phyloP scores from a whole-genome alignment of 2,888 invertebrate species.

The Rugalucina vietnamica region DNA sequence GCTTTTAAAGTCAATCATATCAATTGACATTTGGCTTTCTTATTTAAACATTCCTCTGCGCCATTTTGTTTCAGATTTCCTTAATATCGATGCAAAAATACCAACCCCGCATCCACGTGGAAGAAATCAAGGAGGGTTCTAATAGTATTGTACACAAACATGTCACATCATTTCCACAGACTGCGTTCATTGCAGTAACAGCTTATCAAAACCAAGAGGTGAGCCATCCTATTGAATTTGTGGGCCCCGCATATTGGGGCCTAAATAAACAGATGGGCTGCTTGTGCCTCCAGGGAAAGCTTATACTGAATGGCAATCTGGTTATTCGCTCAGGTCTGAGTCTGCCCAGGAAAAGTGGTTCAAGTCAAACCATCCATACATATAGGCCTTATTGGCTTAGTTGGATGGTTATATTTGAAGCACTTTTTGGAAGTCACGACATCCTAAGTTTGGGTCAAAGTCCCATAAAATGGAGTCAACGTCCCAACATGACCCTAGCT shows the following conservation, averaged over 20 bases:
- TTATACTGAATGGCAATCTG: too few species aligned
- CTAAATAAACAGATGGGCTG: not conserved
- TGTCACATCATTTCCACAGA: constrained; percentile 72
- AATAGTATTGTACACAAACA: constrained; percentile 37
- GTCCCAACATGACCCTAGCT: too few species aligned
- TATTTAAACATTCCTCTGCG: not conserved
- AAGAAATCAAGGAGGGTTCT: constrained; percentile 25
- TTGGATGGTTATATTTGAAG: too few species aligned
- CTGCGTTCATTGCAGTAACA: constrained; percentile 75
- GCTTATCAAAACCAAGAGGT: constrained; percentile 80
- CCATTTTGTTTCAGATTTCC: constrained; percentile 65
- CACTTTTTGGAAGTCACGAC: too few species aligned
- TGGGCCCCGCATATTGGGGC: not conserved
- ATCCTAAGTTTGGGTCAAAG: too few species aligned
- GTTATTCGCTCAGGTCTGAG: too few species aligned
- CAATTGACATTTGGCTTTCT: not conserved
- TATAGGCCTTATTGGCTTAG: too few species aligned
- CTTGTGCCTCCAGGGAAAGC: too few species aligned
- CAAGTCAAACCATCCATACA: too few species aligned
- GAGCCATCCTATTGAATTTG: not conserved
- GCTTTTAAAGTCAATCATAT: too few species aligned
- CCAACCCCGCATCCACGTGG: constrained; percentile 70
- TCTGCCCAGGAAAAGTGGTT: too few species aligned
- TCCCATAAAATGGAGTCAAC: too few species aligned
- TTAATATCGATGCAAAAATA: constrained; percentile 78